Evolutionary conservation across 2,113 vertebrate genomes (phyloP).

Genomic region (Apteryx owenii): DNA sequence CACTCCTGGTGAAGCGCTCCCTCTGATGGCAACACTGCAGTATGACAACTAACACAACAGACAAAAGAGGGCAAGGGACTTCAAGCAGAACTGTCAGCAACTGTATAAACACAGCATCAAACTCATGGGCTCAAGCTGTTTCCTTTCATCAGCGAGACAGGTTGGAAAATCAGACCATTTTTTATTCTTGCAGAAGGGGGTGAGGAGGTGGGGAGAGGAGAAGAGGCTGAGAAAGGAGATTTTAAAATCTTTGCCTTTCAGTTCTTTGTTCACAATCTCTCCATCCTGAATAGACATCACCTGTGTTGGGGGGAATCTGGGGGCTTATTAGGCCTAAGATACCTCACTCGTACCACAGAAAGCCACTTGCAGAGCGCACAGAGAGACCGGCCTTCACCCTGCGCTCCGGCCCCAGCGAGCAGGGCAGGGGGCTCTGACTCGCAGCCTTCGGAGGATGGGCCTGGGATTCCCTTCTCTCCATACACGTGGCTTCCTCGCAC

Average conservation of each 20-base stretch:
- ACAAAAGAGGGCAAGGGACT: conserved; percentile 2
- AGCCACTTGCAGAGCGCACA: neutral
- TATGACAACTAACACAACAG: neutral
- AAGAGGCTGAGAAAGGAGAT: neutral
- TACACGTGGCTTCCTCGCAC: neutral
- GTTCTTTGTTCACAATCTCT: neutral
- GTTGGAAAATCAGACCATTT: neutral
- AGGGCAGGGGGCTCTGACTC: neutral
- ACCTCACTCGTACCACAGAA: neutral
- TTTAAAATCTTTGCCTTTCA: neutral
- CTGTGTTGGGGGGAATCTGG: neutral
- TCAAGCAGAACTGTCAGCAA: conserved; percentile 4
- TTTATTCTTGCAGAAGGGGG: neutral
- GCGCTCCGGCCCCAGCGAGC: neutral
- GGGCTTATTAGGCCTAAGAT: too few relatives aligned
- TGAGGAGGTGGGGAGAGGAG: neutral
- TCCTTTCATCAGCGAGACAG: neutral
- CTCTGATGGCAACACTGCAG: conserved; percentile 43
- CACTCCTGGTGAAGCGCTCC: conserved; percentile 32
- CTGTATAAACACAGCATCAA: conserved; percentile 21
- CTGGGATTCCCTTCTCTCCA: neutral
- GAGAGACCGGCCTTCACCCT: neutral
- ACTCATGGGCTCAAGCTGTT: conserved; percentile 57
- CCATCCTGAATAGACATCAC: neutral
- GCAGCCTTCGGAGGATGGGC: neutral